Percentiles rank a stretch among this genome's conserved stretches.
These are phyloP conservation scores for Cavia aperea DNA, from an alignment of 2,113 vertebrate genomes.

Conservation along the genomic window DNA sequence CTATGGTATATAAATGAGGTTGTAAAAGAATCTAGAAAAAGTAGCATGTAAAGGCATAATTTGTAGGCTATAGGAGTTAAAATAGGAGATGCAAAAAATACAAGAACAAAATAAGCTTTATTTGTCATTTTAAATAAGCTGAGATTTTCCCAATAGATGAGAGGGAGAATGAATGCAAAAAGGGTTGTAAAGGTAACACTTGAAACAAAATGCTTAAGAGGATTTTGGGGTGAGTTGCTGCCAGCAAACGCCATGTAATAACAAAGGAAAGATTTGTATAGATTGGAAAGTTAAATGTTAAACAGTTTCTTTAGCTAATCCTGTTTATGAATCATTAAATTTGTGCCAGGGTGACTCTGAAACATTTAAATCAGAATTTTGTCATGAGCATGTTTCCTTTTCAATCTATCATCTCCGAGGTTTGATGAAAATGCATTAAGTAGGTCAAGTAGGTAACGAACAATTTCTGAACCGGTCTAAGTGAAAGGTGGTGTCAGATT, in stretches of 20 bases:
- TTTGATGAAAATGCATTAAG: background rate
- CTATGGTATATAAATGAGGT: background rate
- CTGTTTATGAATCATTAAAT: background rate
- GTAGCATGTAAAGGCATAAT: background rate
- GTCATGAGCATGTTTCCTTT: background rate
- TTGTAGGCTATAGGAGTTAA: background rate
- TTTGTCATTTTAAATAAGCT: background rate
- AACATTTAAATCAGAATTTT: background rate
- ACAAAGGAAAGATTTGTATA: fast-evolving
- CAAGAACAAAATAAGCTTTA: background rate
- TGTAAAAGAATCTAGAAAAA: background rate
- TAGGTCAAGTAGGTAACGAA: background rate
- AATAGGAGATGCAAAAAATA: fast-evolving
- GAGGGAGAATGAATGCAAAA: no score
- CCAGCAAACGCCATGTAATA: background rate
- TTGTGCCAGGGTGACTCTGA: background rate
- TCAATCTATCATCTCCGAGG: background rate
- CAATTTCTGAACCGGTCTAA: background rate
- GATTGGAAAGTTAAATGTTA: background rate
- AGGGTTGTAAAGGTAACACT: background rate
- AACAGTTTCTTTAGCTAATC: background rate
- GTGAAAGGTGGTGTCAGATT: background rate
- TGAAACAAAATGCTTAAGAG: background rate
- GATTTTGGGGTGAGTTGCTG: background rate
- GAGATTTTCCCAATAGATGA: background rate